Base-by-base conservation (phyloP, 2,888 invertebrate species). In the Schizotus pectinicornis region DNA sequence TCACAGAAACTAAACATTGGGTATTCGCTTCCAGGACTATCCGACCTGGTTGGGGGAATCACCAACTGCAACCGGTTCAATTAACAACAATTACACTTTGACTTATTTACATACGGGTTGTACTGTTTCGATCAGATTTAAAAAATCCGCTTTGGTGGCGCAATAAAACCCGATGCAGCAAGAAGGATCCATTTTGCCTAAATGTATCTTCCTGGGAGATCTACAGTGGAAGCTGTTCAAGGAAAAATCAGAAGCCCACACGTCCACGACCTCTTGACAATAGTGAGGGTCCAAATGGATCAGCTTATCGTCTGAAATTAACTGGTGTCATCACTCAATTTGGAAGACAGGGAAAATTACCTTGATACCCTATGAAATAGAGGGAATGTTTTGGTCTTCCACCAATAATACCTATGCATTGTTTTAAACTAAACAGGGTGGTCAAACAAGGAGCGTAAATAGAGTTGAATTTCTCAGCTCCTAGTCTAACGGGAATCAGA, bases 251-350 rank as follows among this genome's bases (percentile, higher is more conserved):
- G 88, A 85, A 71, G 89, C 88, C 82, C 88, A 88, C 0, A 92
- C 91, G 80, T 94, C 92, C 32, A 95, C 91, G 81, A 89, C 89
- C 79, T 95, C 93, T 79, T 96, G 96, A 74, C 94, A 94, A 72
- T 94, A 93, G 80, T 97, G 97, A 11, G 97, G 97, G 81, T 97
- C 97, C 67, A 97, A 81, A 75, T 95, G 93, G 70, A 97, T 94
- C 57, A 96, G 81, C 79, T 92, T 91, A 75, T 95, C 93, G 77
- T 94, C 95, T 86, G 73, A 76, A 47, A 41, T 9, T 9, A 34
- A 12, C 36, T 31, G 11, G 34, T 1, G 35, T 47, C 1, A 22
- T 8, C n/a, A 9, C 7, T 32, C 13, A 3, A 30, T 13, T 52
- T 12, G 22, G 22, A 2, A 22, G 22, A 22, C 22, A 22, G 5